Conservation (phyloP, 2,797 vertebrate genomes). For the Propithecus perrieri region DNA sequence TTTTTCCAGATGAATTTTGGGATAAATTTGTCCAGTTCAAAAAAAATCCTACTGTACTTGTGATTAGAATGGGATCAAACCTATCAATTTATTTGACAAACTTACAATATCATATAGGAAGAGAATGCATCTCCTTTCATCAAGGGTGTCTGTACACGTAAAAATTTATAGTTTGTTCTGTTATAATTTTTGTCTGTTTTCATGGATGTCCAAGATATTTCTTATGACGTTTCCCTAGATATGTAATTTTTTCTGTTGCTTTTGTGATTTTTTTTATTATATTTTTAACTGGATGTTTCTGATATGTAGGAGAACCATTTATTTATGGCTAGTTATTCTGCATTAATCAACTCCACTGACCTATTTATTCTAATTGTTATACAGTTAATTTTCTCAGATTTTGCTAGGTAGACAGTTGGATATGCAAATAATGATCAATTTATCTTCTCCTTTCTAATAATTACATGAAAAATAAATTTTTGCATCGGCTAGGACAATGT, state of each 20-base stretch:
- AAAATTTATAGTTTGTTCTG: neutral
- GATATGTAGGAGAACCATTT: neutral
- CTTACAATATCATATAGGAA: neutral
- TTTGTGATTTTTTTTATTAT: constrained; percentile 11
- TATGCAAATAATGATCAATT: neutral
- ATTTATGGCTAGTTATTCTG: neutral
- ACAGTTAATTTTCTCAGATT: neutral
- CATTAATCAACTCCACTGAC: neutral
- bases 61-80: neutral
- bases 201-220: neutral
- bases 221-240: neutral
- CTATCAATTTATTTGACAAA: neutral
- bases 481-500: neutral
- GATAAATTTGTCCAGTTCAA: constrained; percentile 14
- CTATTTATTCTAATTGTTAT: neutral
- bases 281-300: constrained; percentile 28
- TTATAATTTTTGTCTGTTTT: neutral
- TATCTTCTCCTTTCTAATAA: neutral
- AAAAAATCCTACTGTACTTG: neutral
- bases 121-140: neutral
- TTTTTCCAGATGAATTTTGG: constrained; percentile 51
- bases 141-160: neutral
- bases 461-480: neutral
- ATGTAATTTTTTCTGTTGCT: constrained; percentile 4
- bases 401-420: neutral